Evolutionary conservation across 2,113 vertebrate genomes (phyloP).

Genomic region (Cathartes aura): DNA sequence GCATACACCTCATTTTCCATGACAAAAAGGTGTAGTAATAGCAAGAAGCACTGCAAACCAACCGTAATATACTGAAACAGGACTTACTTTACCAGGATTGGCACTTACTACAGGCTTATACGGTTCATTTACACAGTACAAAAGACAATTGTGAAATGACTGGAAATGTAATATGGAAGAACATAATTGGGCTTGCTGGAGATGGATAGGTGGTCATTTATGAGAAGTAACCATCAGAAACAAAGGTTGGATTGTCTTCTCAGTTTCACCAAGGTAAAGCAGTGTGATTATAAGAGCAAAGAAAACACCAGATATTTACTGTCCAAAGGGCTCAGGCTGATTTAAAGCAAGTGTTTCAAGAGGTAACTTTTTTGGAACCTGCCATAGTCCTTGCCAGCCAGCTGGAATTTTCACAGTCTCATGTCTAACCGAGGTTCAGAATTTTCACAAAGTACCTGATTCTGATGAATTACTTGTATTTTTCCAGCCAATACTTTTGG

Average conservation of each 20-base stretch:
- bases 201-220: not conserved
- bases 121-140: not conserved
- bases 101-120: not conserved
- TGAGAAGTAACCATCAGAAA: not conserved
- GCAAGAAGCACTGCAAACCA: not conserved
- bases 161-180: conserved; percentile 14
- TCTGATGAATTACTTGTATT: not conserved
- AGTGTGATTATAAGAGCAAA: not conserved
- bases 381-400: not conserved
- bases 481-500: not conserved
- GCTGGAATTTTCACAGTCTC: not conserved
- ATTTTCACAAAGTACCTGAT: not conserved
- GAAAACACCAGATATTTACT: not conserved
- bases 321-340: not conserved
- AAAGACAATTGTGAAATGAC: conserved; percentile 3
- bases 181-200: not conserved
- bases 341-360: not conserved
- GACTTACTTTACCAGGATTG: not conserved
- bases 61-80: not conserved
- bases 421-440: not conserved
- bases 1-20: not conserved
- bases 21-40: not conserved
- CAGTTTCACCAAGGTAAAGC: not conserved
- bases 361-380: not conserved
- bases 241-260: not conserved